Evolutionary conservation across 2,113 vertebrate species (phyloP).

Genomic region (Thunnus maccoyii): DNA sequence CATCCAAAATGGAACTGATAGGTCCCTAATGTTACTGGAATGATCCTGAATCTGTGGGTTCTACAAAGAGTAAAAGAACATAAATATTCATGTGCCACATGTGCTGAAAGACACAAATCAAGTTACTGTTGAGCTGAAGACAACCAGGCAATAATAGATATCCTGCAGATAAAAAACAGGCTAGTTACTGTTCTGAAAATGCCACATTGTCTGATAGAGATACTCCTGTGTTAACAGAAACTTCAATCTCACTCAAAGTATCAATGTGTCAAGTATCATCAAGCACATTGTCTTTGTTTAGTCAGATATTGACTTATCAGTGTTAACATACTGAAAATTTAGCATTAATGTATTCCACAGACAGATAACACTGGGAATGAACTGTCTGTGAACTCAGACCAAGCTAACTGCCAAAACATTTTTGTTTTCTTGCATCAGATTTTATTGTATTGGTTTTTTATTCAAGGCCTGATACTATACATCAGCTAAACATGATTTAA

Average conservation of each 20-base stretch:
- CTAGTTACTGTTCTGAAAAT: not conserved
- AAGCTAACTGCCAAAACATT: no score
- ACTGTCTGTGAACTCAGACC: no score
- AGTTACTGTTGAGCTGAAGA: not conserved
- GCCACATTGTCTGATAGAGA: not conserved
- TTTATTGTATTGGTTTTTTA: not conserved
- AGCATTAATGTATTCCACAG: no score
- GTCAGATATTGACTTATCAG: not conserved
- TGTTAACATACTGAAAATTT: not conserved
- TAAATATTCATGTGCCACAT: slow-evolving; percentile 3
- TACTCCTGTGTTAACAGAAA: not conserved
- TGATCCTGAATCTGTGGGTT: not conserved
- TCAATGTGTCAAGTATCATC: no score
- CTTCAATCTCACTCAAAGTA: no score
- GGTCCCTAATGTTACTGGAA: slow-evolving; percentile 2
- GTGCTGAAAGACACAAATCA: not conserved
- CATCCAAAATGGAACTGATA: not conserved
- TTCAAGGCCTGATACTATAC: not conserved
- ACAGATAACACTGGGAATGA: no score
- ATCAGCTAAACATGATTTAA: slow-evolving; percentile 9
- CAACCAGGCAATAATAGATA: not conserved
- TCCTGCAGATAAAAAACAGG: not conserved
- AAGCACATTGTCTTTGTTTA: not conserved
- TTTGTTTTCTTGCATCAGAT: not conserved
- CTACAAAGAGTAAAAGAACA: slow-evolving; percentile 4